A percentile compares a stretch with the other conserved stretches of the same genome.
Evolutionary conservation across 2,888 invertebrate species (phyloP).

Genomic region (Meghimatium bilineatum): DNA sequence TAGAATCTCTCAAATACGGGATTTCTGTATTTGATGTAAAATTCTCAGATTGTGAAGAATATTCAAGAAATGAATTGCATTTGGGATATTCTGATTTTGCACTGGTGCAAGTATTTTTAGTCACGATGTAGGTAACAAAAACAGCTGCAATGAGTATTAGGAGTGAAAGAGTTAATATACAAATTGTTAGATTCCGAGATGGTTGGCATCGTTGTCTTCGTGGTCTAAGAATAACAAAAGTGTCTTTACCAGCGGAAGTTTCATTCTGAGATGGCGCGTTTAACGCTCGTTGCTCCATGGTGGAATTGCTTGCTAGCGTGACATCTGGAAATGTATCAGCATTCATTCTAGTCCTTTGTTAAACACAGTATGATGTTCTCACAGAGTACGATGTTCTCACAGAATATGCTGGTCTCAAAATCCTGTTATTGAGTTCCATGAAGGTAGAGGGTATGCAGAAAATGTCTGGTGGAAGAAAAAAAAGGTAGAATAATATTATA

Average conservation of each 20-base stretch:
- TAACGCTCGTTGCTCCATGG: constrained; percentile 33
- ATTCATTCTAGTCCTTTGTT: constrained; percentile 9
- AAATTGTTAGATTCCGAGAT: constrained; percentile 12
- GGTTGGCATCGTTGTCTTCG: constrained; percentile 12
- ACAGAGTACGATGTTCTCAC: neutral
- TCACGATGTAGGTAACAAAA: constrained; percentile 35
- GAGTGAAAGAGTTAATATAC: neutral
- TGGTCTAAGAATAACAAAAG: constrained; percentile 43
- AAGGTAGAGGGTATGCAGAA: too few species aligned
- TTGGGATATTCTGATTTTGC: neutral
- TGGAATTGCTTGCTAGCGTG: constrained; percentile 51
- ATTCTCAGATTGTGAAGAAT: neutral
- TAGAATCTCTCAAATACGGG: neutral
- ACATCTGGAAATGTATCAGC: constrained; percentile 53
- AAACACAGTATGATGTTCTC: neutral
- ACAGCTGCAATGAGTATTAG: constrained; percentile 34
- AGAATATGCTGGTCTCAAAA: too few species aligned
- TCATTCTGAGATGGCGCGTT: constrained; percentile 23
- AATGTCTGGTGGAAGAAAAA: too few species aligned
- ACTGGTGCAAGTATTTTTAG: constrained; percentile 19
- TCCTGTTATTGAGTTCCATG: too few species aligned
- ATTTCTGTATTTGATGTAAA: neutral
- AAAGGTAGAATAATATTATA: too few species aligned
- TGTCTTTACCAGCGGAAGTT: constrained; percentile 39
- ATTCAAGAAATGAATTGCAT: neutral